Evolutionary conservation across 2,888 invertebrate genomes (phyloP), one percentile per base, ranked within the genome.

Genomic region (Leptinotarsa tumamoca): DNA sequence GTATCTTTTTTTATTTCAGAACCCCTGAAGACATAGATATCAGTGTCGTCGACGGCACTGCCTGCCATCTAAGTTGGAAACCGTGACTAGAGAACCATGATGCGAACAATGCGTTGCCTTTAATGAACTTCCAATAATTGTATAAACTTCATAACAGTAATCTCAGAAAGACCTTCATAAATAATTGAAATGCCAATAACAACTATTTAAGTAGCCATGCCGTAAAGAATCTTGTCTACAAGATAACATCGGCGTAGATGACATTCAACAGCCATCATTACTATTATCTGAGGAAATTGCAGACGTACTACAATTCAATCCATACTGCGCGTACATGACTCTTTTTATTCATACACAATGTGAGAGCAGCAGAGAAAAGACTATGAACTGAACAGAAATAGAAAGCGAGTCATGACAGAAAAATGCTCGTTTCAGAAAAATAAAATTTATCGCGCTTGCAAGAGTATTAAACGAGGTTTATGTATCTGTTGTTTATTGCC

Each of bases 301-400:
- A 63, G 63, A 63, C 63, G 7, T 43, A 63, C 63, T 63, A 63
- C 63, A 63, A 63, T 63, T 63, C 63, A 63, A 63, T 63, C 63
- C 63, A 63, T 63, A 43, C 63, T n/a, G 63, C 7, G 33, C 63
- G 33, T 63, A 63, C 63, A 63, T 63, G 63, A 63, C 63, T 63
- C 21, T 63, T 63, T 63, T 63, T 63, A 63, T 63, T 63, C 43
- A 63, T 43, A 17, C 10, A n/a, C n/a, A 27, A 63, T 43, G 63
- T 14, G 63, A 63, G 33, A 63, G 33, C 33, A n/a, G n/a, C n/a
- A 63, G 43, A 63, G 63, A 63, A 33, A 18, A 43, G n/a, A 54
- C 21, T 17, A 33, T 52, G 27, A 54, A 33, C 4, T 33, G 52
- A 51, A 68, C 15, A 52, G 50, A 68, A 51, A 51, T 27, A 51